phyloP scores from a whole-genome alignment of 1,140 invertebrate genomes.

The Drosophila santomea region DNA sequence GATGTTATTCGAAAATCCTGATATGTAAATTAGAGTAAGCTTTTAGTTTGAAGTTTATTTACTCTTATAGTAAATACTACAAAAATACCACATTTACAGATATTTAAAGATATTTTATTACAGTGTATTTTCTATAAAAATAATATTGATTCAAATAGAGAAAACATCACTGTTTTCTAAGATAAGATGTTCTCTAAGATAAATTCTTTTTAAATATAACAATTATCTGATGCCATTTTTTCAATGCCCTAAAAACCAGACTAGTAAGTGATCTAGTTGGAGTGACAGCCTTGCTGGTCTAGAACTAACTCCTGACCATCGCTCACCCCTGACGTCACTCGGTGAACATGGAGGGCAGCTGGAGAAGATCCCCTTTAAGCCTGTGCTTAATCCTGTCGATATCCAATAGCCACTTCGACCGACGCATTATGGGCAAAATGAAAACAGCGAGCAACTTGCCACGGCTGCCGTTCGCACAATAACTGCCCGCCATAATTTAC shows the following conservation, averaged over 20 bases:
- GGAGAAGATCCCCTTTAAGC: conserved; percentile 26
- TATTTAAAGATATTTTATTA: too few relatives aligned
- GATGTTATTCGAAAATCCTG: not conserved
- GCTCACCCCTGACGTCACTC: conserved; percentile 25
- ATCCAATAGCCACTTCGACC: conserved; percentile 17
- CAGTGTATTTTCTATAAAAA: too few relatives aligned
- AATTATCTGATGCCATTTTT: not conserved
- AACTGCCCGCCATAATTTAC: conserved; percentile 58
- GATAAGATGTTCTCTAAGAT: too few relatives aligned
- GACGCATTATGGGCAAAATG: conserved; percentile 18
- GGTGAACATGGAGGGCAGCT: not conserved
- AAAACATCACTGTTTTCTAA: too few relatives aligned
- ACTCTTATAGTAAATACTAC: too few relatives aligned
- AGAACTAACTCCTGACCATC: conserved; percentile 21
- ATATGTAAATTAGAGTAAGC: too few relatives aligned
- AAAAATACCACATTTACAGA: too few relatives aligned
- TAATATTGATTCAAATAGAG: too few relatives aligned
- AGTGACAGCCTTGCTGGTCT: conserved; percentile 21
- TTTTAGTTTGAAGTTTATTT: too few relatives aligned
- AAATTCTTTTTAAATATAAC: not conserved
- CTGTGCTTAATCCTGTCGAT: conserved; percentile 27
- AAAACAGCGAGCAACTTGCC: conserved; percentile 29
- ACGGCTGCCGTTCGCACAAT: conserved; percentile 16
- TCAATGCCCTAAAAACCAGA: conserved; percentile 5
- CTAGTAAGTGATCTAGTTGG: conserved; percentile 17